Conservation (phyloP, 2,888 invertebrate species). For the Temnothorax ravouxi region DNA sequence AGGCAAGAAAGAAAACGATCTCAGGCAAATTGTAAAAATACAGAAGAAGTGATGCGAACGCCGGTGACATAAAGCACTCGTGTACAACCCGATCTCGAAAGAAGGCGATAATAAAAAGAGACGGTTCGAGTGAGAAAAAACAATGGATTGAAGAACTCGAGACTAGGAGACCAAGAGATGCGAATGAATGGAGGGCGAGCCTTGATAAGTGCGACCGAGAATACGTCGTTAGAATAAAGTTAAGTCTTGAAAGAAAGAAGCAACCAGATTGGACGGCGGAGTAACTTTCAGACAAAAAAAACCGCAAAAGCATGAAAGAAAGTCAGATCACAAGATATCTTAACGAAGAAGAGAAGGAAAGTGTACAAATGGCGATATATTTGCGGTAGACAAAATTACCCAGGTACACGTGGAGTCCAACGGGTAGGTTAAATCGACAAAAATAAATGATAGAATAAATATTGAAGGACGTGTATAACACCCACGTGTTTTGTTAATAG, state of each 20-base stretch:
- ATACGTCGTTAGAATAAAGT: constrained; percentile 14
- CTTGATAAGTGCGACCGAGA: constrained; percentile 20
- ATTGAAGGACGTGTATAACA: background rate
- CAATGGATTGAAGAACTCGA: background rate
- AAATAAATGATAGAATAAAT: constrained; percentile 40
- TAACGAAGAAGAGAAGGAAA: background rate
- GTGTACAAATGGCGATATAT: background rate
- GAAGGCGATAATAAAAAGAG: constrained; percentile 14
- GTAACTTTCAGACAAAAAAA: background rate
- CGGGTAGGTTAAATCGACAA: background rate
- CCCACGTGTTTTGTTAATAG: constrained; percentile 38
- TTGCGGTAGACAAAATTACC: background rate
- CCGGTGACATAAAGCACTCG: background rate
- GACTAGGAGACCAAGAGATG: constrained; percentile 23
- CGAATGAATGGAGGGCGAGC: constrained; percentile 27
- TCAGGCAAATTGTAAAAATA: constrained; percentile 48
- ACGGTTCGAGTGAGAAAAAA: background rate
- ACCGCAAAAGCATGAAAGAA: background rate
- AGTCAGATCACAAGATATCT: constrained; percentile 4
- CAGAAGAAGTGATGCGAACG: constrained; percentile 3
- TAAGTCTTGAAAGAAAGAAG: constrained; percentile 21
- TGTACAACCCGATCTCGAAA: constrained; percentile 14
- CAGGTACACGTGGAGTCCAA: background rate
- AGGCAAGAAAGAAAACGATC: constrained; percentile 30
- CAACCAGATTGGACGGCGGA: constrained; percentile 1